A percentile compares a stretch with the other conserved stretches of the same genome.
Conservation (phyloP, 2,888 invertebrate genomes). For the Fragum whitleyi region DNA sequence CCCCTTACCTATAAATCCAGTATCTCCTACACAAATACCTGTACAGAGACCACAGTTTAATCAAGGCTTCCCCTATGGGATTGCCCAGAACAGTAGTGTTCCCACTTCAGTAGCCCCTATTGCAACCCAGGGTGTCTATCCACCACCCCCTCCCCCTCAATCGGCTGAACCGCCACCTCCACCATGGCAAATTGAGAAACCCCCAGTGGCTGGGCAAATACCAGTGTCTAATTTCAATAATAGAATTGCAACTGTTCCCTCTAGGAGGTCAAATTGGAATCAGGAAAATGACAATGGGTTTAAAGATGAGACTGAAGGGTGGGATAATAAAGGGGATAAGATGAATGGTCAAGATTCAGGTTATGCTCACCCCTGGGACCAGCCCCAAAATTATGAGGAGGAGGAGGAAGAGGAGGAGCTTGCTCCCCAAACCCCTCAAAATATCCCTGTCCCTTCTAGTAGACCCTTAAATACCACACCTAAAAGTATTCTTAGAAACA, state of each 20-base stretch:
- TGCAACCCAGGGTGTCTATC: conserved; percentile 9
- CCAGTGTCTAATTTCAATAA: conserved; percentile 19
- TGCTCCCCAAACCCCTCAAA: conserved; percentile 29
- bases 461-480: conserved; percentile 64
- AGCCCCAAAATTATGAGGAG: conserved; percentile 55
- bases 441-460: neutral
- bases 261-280: conserved; percentile 42
- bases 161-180: conserved; percentile 36
- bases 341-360: conserved; percentile 18
- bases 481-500: conserved; percentile 71
- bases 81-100: neutral
- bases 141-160: conserved; percentile 33
- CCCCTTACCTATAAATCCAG: conserved; percentile 14
- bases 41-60: conserved; percentile 5
- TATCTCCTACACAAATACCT: conserved; percentile 8
- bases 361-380: conserved; percentile 61
- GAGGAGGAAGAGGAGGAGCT: conserved; percentile 57
- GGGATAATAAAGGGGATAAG: conserved; percentile 33
- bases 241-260: conserved; percentile 41
- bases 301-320: neutral
- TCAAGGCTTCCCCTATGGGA: conserved; percentile 30
- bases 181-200: conserved; percentile 37
- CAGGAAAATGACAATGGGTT: neutral
- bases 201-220: conserved; percentile 12
- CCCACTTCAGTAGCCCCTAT: conserved; percentile 24